Evolutionary conservation across 1,140 invertebrate genomes (phyloP), one percentile per base, ranked within the genome.

Genomic region (Portunus trituberculatus): DNA sequence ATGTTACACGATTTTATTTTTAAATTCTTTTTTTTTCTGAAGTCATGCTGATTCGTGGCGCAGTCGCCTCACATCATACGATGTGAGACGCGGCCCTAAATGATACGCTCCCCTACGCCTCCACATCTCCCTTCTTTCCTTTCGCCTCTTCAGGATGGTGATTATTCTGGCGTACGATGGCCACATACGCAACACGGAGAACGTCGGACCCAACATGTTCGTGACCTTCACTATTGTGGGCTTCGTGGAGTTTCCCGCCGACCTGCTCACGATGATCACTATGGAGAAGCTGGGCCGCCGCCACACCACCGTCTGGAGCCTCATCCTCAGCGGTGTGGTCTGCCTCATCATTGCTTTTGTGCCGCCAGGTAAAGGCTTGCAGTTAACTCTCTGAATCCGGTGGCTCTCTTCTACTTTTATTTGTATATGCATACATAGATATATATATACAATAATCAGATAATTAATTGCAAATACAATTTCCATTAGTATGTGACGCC

Each of bases 221-320:
- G 96, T 98, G 48, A 98, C 98, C 0, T 99, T 99, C 96, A 98
- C 98, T 0, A 97, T 99, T 3, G 98, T 98, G 0, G 98, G 98
- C 16, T 98, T 98, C 4, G 98, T 98, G 0, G 98, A 98, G 96
- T 97, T 98, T 59, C 98, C 98, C 0, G 98, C 98, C 8, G 98
- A 99, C 97, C 98, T 98, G 0, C 98, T 99, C 86, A 97, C 99
- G 8, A 98, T 98, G 3, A 96, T 98, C 0, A 98, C 98, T 1
- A 96, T 99, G 16, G 98, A 99, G 97, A 97, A 98, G 96, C 98
- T 98, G 97, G 98, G 98, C 0, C 97, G 98, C 93, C 97, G 98
- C 95, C 99, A 98, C 98, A 97, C 98, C 28, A 98, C 98, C 0
- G 98, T 98, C 96, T 98, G 98, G 7, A 98, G 94, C 20, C 67